These are phyloP conservation scores for Rhizoglyphus robini DNA, from an alignment of 1,140 invertebrate species.

Conservation along the genomic window DNA sequence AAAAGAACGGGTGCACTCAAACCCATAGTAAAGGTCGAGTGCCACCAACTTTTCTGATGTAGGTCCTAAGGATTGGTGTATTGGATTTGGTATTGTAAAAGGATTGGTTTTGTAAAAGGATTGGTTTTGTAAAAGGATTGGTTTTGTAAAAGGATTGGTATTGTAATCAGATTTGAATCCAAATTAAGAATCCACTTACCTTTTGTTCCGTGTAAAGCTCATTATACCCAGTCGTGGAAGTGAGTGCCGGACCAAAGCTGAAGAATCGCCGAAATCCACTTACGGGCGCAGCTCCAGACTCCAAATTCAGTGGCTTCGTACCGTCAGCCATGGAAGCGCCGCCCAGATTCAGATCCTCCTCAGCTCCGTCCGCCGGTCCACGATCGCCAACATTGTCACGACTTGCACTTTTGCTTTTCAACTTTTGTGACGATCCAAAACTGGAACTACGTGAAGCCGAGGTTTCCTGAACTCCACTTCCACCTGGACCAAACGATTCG, in stretches of 20 bases:
- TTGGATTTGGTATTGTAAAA: no score
- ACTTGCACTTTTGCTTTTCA: background rate
- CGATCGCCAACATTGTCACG: background rate
- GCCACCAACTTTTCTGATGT: background rate
- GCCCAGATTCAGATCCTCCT: background rate
- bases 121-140: no score
- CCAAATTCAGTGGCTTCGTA: background rate
- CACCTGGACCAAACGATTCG: background rate
- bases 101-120: no score
- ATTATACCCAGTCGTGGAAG: background rate
- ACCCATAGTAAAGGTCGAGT: background rate
- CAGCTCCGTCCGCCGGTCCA: background rate
- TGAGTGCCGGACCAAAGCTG: background rate
- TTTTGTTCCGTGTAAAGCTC: background rate
- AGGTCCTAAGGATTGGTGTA: no score
- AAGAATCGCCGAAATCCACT: background rate
- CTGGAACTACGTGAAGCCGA: background rate
- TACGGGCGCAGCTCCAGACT: no score
- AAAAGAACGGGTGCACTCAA: constrained; percentile 69
- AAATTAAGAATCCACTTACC: no score
- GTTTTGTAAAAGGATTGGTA: no score
- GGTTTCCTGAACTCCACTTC: no score
- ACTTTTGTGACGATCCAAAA: background rate
- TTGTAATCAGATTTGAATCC: no score
- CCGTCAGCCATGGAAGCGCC: no score